phyloP scores from a whole-genome alignment of 92 coral and sea anemone species.

The Phymanthus crucifer region DNA sequence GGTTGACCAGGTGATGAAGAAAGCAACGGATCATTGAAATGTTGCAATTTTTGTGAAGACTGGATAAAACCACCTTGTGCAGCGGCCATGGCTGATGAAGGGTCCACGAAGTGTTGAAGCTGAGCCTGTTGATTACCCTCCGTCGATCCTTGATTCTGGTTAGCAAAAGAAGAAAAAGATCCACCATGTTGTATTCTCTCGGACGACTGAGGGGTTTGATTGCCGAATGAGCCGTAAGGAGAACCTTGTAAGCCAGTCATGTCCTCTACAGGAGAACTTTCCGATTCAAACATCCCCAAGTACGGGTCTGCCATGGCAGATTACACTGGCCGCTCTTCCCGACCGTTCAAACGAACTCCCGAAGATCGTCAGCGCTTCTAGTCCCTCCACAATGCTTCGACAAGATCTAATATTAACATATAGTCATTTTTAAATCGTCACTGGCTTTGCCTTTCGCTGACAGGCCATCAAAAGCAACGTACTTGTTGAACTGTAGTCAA shows the following conservation, averaged over 20 bases:
- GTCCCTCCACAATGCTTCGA: conserved; percentile 36
- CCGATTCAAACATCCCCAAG: conserved; percentile 85
- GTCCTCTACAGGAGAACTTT: conserved; percentile 72
- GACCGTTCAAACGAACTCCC: conserved; percentile 34
- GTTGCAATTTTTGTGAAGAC: conserved; percentile 92
- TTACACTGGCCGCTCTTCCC: conserved; percentile 20
- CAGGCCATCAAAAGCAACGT: conserved; percentile 59
- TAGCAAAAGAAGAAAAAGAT: conserved; percentile 73
- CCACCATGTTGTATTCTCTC: conserved; percentile 74
- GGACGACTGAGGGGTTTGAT: conserved; percentile 70
- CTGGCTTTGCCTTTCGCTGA: conserved; percentile 20
- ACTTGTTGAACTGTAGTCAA: conserved; percentile 27
- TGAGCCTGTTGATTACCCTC: conserved; percentile 65
- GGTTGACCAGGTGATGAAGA: conserved; percentile 81
- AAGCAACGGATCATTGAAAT: conserved; percentile 84
- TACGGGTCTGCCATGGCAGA: conserved; percentile 88
- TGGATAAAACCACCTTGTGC: conserved; percentile 57
- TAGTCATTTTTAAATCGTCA: conserved; percentile 33
- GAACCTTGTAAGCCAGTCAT: conserved; percentile 51
- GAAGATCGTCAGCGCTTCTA: conserved; percentile 25
- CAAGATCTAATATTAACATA: conserved; percentile 19
- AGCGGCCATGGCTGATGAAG: conserved; percentile 56
- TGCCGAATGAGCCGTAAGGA: conserved; percentile 64
- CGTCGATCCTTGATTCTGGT: conserved; percentile 53
- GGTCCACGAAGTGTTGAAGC: conserved; percentile 84